Base-by-base conservation (phyloP, 2,888 invertebrate genomes). In the Torymus auratus region DNA sequence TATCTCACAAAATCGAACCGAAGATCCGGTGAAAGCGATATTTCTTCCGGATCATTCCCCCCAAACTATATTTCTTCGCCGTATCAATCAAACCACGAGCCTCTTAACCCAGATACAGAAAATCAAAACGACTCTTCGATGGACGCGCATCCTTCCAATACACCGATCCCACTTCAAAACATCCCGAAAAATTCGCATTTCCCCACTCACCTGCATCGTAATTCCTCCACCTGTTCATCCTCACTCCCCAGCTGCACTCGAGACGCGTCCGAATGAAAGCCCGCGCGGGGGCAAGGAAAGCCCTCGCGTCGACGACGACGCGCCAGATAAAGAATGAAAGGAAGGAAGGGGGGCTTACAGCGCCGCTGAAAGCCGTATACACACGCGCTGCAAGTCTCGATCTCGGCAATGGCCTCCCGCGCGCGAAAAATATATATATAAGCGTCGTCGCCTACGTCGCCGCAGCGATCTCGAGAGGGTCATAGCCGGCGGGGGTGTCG, bases 401-500 rank as follows among this genome's bases (percentile, higher is more conserved):
- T 74, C 73, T 73, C 67, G 52, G 12, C 15, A 23, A 61, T n/a
- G 23, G 23, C 13, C 23, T 1, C 41, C 41, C 41, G 41, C 41
- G 28, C 28, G 41, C 5, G 20, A 12, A 67, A 15, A 13, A 20
- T 53, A 41, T 28, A 4, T 61, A 58, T 53, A 50, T 15, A 28
- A 41, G 7, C 12, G 65, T 14, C 17, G 52, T 15, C 62, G 17
- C 12, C 28, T 41, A 12, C 64, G 50, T 23, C 60, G 72, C 11
- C n/a, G 65, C 56, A 56, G 69, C 55, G 77, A 77, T 71, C 78
- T 78, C 81, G 58, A 67, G 81, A 74, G 81, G 70, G 70, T 77
- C 81, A 67, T 78, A 77, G 15, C 12, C 50, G 68, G 56, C 73
- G 62, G 64, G 14, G 64, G 72, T 56, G 62, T 81, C 52, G 62